phyloP scores from a whole-genome alignment of 1,140 invertebrate genomes.

The Drosophila baimaii region DNA sequence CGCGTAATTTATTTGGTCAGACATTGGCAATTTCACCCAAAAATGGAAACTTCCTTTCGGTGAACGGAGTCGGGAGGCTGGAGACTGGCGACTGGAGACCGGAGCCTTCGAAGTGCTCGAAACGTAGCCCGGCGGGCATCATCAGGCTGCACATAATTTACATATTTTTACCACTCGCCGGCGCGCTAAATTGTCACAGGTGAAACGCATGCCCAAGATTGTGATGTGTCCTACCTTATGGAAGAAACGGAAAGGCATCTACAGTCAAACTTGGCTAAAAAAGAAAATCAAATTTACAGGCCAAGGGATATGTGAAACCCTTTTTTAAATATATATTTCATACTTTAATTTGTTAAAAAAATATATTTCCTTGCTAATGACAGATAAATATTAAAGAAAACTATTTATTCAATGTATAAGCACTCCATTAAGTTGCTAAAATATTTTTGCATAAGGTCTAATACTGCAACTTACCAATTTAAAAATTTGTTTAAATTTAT shows the following conservation, averaged over 20 bases:
- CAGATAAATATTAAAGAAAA: not conserved
- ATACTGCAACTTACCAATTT: too few relatives aligned
- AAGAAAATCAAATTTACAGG: not conserved
- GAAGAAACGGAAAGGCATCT: not conserved
- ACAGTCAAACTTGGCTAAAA: conserved; percentile 31
- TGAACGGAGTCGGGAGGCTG: not conserved
- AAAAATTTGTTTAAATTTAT: too few relatives aligned
- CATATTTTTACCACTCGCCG: conserved; percentile 70
- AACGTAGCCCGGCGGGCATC: conserved; percentile 42
- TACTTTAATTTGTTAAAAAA: not conserved
- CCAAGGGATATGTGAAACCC: not conserved
- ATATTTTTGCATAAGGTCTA: too few relatives aligned
- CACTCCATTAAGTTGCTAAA: too few relatives aligned
- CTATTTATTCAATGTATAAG: not conserved
- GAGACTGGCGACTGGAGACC: not conserved
- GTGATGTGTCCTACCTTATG: conserved; percentile 5
- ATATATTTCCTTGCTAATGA: too few relatives aligned
- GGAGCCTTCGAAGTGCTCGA: not conserved
- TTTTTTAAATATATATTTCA: too few relatives aligned
- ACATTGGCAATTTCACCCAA: conserved; percentile 73
- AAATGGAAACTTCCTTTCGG: conserved; percentile 71
- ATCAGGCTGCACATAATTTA: conserved; percentile 58
- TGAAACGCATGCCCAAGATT: conserved; percentile 64
- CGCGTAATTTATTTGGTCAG: conserved; percentile 82
- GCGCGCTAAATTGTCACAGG: conserved; percentile 76